Conservation (phyloP, 2,888 invertebrate species). For the Orthosia gothica region DNA sequence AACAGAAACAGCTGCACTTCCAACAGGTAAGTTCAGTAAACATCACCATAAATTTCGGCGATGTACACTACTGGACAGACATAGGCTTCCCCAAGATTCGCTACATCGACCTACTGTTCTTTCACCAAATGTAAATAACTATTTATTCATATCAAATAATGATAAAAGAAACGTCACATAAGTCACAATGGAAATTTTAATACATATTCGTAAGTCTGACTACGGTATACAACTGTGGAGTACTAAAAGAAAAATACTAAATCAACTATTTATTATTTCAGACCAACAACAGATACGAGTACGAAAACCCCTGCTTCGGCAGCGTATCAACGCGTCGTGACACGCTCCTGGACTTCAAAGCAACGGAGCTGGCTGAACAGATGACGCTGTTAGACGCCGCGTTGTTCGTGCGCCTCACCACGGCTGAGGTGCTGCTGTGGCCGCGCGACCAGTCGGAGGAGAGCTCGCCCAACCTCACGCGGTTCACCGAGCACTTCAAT, state of each 20-base stretch:
- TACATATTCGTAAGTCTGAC: not conserved
- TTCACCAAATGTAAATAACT: no score
- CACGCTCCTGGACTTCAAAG: constrained; percentile 97
- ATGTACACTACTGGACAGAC: no score
- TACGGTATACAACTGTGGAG: not conserved
- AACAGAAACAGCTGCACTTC: constrained; percentile 93
- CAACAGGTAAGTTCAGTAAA: constrained; percentile 82
- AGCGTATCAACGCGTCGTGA: constrained; percentile 87
- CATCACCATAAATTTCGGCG: no score
- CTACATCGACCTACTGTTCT: no score
- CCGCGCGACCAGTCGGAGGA: constrained; percentile 99
- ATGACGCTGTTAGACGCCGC: constrained; percentile 99
- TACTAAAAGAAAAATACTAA: not conserved
- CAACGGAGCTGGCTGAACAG: constrained; percentile 98
- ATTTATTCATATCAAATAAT: not conserved
- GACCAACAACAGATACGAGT: constrained; percentile 87
- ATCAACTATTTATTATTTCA: constrained; percentile 58
- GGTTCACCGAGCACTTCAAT: constrained; percentile 99
- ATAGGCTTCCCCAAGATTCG: no score
- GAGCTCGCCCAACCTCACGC: constrained; percentile 98
- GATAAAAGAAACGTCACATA: not conserved
- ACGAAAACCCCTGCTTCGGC: constrained; percentile 86
- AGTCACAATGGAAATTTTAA: no score
- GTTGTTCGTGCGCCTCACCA: constrained; percentile 98
- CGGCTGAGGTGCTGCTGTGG: constrained; percentile 99